Percentiles rank a stretch among this genome's conserved stretches.
These are phyloP conservation scores for Scrobipalpa costella DNA, from an alignment of 2,888 invertebrate genomes.

Conservation along the genomic window DNA sequence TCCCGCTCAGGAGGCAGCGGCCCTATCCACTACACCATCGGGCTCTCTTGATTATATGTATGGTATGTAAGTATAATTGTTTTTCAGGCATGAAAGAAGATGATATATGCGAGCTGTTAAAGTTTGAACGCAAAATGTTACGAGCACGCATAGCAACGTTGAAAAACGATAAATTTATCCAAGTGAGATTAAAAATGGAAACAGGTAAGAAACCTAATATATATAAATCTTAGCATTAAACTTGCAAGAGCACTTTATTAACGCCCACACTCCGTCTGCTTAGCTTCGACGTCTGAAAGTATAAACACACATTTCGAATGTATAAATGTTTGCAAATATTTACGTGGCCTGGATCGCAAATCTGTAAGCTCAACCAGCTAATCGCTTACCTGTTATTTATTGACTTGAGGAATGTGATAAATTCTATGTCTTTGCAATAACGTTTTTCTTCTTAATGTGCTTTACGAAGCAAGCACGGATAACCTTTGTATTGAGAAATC, in stretches of 20 bases:
- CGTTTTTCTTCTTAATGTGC: no score
- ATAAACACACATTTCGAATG: slow-evolving; percentile 19
- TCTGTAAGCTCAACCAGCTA: neutral
- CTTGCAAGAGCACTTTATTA: slow-evolving; percentile 12
- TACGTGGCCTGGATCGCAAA: neutral
- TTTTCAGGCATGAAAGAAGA: slow-evolving; percentile 91
- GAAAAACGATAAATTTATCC: slow-evolving; percentile 96
- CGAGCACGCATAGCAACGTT: slow-evolving; percentile 92
- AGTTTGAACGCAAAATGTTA: slow-evolving; percentile 96
- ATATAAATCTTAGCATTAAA: neutral
- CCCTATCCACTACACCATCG: no score
- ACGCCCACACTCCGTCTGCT: slow-evolving; percentile 21
- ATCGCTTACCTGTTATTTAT: neutral
- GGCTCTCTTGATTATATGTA: no score
- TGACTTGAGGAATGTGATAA: neutral
- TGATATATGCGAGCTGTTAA: slow-evolving; percentile 93
- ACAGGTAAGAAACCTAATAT: slow-evolving; percentile 81
- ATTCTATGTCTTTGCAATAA: neutral
- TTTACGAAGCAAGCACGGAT: no score
- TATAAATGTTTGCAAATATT: slow-evolving; percentile 26
- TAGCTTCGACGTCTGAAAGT: slow-evolving; percentile 17
- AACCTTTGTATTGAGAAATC: no score
- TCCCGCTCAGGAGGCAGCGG: no score
- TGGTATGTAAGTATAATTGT: no score
- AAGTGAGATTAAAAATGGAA: slow-evolving; percentile 96